Conservation (phyloP, 2,797 vertebrate species). For the Menidia menidia region DNA sequence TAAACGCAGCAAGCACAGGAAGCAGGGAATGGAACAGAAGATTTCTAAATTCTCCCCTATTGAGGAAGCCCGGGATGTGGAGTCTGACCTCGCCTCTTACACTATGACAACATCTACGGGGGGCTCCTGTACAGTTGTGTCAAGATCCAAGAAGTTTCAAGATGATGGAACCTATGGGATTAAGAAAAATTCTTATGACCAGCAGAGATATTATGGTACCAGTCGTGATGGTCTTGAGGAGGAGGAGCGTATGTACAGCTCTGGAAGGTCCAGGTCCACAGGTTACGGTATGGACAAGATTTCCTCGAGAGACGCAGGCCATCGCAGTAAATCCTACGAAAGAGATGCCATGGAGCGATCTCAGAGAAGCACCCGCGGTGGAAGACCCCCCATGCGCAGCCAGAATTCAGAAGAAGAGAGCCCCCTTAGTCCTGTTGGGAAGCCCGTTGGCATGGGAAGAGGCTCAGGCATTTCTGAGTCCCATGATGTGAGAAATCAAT, state of each 20-base stretch:
- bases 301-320: constrained; percentile 87
- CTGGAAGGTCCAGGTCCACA: constrained; percentile 90
- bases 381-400: constrained; percentile 90
- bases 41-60: constrained; percentile 99
- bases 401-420: constrained; percentile 98
- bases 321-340: constrained; percentile 94
- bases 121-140: constrained; percentile 89
- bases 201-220: constrained; percentile 94
- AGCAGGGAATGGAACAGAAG: constrained; percentile 98
- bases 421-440: constrained; percentile 94
- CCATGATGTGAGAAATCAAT: constrained; percentile 93
- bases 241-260: constrained; percentile 89
- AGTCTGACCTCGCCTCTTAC: constrained; percentile 95
- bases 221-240: constrained; percentile 90
- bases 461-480: constrained; percentile 83
- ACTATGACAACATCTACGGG: constrained; percentile 87
- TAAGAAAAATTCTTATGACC: constrained; percentile 95
- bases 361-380: constrained; percentile 87
- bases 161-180: constrained; percentile 91
- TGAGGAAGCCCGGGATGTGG: constrained; percentile 97
- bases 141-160: constrained; percentile 91
- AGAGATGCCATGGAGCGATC: constrained; percentile 91
- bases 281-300: constrained; percentile 93
- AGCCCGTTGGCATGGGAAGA: constrained; percentile 87
- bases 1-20: constrained; percentile 98